Base-by-base conservation (phyloP, 2,113 vertebrate genomes). In the Chionis minor region DNA sequence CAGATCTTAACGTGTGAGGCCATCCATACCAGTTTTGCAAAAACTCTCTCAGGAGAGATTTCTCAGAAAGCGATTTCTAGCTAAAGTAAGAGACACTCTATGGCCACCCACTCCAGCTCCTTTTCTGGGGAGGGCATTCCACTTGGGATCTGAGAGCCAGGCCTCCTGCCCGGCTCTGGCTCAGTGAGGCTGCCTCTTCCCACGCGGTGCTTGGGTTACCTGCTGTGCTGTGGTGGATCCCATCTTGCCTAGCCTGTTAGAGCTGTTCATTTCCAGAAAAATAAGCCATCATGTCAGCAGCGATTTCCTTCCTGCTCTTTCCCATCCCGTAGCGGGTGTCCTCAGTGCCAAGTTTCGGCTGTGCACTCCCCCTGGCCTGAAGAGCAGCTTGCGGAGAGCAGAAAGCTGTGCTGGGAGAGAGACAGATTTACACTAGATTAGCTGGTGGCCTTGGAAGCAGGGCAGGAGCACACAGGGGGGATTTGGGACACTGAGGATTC, bases 381-480 rank as follows among this genome's bases (percentile, higher is more conserved):
- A 35, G 33, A 95, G n/a, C 92, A 93, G 90, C 51, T 92, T 83
- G 59, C 30, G 47, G 59, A 24, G 42, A 55, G 81, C 87, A 81
- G 85, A 88, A 73, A 30, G 90, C 93, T 94, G 62, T 79, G 79
- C 58, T 70, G 45, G n/a, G 51, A 84, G 93, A 66, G 35, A 92
- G 66, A 65, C 56, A 90, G 94, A 93, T 96, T 96, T 86, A 88
- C 51, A 33, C 32, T 86, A 88, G 96, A 96, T 96, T 95, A 97
- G 85, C 96, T 71, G 55, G 75, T 86, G 81, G 90, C 79, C 63
- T 90, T 93, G 88, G 81, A 94, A 93, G 96, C 82, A 80, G 71
- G 90, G 75, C 96, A 94, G 90, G 58, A 85, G 54, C 18, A 49
- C 1, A 2, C 65, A 66, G 54, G 33, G 30, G 73, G 87, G 90